These are phyloP conservation scores for Musca vetustissima DNA, from an alignment of 1,140 invertebrate species.

Conservation along the genomic window DNA sequence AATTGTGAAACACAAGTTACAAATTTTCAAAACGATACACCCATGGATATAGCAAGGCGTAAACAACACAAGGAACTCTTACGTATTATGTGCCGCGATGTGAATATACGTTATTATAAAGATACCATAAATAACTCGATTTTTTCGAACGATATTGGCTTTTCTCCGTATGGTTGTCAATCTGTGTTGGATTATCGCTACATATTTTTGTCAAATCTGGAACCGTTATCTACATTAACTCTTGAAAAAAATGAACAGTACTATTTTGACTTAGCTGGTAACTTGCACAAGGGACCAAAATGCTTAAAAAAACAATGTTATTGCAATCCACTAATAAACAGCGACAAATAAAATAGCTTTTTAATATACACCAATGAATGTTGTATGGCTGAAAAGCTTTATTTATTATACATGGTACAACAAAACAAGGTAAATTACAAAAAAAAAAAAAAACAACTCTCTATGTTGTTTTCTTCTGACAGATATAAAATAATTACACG, in stretches of 20 bases:
- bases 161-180: constrained; percentile 89
- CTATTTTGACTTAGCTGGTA: constrained; percentile 92
- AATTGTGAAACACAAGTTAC: constrained; percentile 70
- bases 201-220: constrained; percentile 80
- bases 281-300: constrained; percentile 91
- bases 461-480: too few relatives aligned
- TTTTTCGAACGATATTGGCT: not conserved
- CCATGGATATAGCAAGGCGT: constrained; percentile 83
- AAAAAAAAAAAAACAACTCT: too few relatives aligned
- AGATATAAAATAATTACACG: too few relatives aligned
- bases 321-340: constrained; percentile 79
- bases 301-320: constrained; percentile 81
- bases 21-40: constrained; percentile 92
- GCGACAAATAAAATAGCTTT: not conserved
- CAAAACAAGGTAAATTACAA: too few relatives aligned
- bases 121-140: too few relatives aligned
- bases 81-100: constrained; percentile 43
- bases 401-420: too few relatives aligned
- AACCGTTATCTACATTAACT: constrained; percentile 82
- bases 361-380: too few relatives aligned
- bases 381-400: too few relatives aligned
- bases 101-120: too few relatives aligned
- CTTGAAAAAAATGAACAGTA: constrained; percentile 89
- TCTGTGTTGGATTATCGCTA: constrained; percentile 81
- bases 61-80: constrained; percentile 85